A percentile compares a stretch with the other conserved stretches of the same genome.
Conservation (phyloP, 2,113 vertebrate species). For the Zootoca vivipara region DNA sequence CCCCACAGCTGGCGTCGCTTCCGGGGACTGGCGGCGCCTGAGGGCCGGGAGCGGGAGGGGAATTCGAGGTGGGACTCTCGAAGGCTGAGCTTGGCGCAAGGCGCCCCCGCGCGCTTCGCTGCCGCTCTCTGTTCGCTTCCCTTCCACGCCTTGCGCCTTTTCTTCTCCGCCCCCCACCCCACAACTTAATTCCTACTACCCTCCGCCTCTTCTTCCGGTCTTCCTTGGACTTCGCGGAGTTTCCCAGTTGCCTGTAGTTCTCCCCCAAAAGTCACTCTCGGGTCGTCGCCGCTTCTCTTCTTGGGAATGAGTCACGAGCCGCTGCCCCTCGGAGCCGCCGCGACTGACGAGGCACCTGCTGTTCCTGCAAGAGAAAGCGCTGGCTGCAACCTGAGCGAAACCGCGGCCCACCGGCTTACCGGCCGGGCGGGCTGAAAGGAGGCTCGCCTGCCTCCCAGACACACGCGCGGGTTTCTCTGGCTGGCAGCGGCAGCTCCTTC, state of each 20-base stretch:
- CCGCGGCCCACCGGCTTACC: neutral
- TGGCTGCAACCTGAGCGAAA: neutral
- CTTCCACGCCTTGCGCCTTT: constrained; percentile 22
- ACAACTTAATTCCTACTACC: neutral
- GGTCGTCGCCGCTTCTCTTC: neutral
- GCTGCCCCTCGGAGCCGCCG: constrained; percentile 30
- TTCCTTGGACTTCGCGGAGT: neutral
- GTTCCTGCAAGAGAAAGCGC: neutral
- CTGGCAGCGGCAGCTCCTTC: neutral
- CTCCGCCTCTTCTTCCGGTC: neutral
- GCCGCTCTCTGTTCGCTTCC: constrained; percentile 54
- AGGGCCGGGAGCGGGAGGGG: neutral
- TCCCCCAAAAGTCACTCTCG: constrained; percentile 21
- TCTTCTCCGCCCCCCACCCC: neutral
- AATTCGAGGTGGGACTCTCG: neutral
- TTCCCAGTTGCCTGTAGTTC: constrained; percentile 9
- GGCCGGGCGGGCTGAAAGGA: too few relatives aligned
- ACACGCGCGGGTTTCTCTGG: neutral
- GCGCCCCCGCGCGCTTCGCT: neutral
- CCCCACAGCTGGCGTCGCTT: neutral
- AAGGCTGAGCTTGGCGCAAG: neutral
- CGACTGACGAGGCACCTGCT: neutral
- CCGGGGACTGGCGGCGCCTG: neutral
- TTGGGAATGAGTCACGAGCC: constrained; percentile 15
- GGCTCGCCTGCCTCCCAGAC: neutral